Evolutionary conservation across 2,113 vertebrate species (phyloP).

Genomic region (Lucifuga dentata): DNA sequence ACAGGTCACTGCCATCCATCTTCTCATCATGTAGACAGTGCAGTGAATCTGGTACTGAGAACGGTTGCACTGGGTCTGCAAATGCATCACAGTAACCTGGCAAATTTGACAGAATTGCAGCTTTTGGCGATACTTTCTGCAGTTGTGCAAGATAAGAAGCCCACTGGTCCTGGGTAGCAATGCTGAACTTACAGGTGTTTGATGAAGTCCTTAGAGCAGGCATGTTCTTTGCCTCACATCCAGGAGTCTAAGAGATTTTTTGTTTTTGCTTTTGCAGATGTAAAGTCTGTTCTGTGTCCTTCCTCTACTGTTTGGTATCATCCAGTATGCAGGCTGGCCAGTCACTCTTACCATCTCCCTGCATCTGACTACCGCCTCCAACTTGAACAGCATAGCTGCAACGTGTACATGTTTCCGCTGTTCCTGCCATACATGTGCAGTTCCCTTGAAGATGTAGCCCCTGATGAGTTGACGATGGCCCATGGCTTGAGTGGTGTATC

Average conservation of each 20-base stretch:
- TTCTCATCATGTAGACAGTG: background rate
- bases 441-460: background rate
- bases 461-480: background rate
- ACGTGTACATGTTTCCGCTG: background rate
- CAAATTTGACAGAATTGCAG: constrained; percentile 1
- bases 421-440: background rate
- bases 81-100: constrained; percentile 5
- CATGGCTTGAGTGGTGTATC: background rate
- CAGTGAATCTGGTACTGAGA: background rate
- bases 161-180: background rate
- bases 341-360: too few relatives aligned
- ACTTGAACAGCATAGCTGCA: too few relatives aligned
- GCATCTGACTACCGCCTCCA: too few relatives aligned
- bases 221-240: too few relatives aligned
- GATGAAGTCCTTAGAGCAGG: background rate
- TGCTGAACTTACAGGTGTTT: constrained; percentile 2
- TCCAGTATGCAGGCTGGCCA: too few relatives aligned
- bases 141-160: background rate
- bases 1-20: background rate
- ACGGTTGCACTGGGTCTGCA: constrained; percentile 1
- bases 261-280: too few relatives aligned
- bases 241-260: too few relatives aligned
- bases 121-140: background rate
- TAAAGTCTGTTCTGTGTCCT: too few relatives aligned
- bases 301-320: too few relatives aligned